Evolutionary conservation across 1,140 invertebrate species (phyloP).

Genomic region (Luehdorfia chinensis): DNA sequence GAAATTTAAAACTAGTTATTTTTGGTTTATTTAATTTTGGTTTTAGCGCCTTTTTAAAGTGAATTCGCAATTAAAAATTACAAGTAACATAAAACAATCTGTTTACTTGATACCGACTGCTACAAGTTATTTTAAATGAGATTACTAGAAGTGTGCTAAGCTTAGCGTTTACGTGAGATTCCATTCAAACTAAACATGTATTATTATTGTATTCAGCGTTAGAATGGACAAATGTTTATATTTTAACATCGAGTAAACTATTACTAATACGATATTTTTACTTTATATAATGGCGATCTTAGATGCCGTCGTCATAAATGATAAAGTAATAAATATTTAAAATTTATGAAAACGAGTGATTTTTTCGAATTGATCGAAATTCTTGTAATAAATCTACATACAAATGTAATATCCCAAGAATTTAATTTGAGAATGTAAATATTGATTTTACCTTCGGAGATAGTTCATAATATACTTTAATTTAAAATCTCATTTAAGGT

Average conservation of each 20-base stretch:
- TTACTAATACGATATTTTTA: background rate
- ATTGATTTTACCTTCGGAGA: conserved; percentile 24
- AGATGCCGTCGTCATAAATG: no score
- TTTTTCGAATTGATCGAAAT: conserved; percentile 14
- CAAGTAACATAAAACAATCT: background rate
- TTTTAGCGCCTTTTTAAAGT: background rate
- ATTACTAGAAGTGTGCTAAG: conserved; percentile 35
- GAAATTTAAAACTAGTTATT: conserved; percentile 34
- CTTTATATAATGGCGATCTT: no score
- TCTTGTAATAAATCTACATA: conserved; percentile 25
- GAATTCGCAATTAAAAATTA: background rate
- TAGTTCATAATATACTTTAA: background rate
- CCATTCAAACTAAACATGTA: conserved; percentile 43
- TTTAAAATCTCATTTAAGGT: conserved; percentile 14
- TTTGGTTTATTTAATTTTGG: background rate
- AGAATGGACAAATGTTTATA: no score
- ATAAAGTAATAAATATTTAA: no score
- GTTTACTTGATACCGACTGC: background rate
- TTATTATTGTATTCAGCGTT: no score
- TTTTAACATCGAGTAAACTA: conserved; percentile 1
- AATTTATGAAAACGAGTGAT: no score
- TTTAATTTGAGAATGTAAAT: conserved; percentile 45
- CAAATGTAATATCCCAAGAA: conserved; percentile 15
- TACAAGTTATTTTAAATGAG: conserved; percentile 32
- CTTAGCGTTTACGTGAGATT: conserved; percentile 53